Evolutionary conservation across 2,888 invertebrate species (phyloP).

Genomic region (Parapristionchus giblindavisi): DNA sequence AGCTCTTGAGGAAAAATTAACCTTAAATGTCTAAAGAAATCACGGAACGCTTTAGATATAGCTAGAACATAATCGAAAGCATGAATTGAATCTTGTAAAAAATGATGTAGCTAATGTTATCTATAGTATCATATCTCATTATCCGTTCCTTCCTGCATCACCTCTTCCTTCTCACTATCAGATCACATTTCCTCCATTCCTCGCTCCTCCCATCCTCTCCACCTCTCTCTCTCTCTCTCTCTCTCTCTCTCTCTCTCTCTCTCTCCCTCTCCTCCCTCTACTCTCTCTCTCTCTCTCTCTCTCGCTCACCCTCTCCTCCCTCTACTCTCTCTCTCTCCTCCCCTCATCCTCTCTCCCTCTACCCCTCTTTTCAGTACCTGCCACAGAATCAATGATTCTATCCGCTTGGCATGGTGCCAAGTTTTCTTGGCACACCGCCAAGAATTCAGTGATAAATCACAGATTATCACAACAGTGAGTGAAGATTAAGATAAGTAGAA

Average conservation of each 20-base stretch:
- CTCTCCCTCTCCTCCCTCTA: background rate
- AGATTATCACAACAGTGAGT: no score
- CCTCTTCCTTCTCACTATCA: no score
- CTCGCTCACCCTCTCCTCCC: background rate
- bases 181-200: no score
- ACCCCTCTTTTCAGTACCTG: slow-evolving; percentile 17
- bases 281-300: slow-evolving; percentile 3
- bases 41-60: no score
- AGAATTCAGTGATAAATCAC: no score
- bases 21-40: no score
- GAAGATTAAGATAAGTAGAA: no score
- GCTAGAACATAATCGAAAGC: no score
- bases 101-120: background rate
- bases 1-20: no score
- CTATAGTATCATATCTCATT: no score
- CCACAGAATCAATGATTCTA: background rate
- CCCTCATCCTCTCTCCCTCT: slow-evolving; percentile 40
- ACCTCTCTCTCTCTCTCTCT: background rate
- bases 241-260: slow-evolving; percentile 1
- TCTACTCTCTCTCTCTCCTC: slow-evolving; percentile 10
- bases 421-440: background rate
- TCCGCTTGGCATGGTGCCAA: background rate
- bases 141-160: no score
- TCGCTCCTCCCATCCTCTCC: background rate
- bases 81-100: no score